These are phyloP conservation scores for Drosophila cognata DNA, from an alignment of 2,888 invertebrate genomes.

Conservation along the genomic window DNA sequence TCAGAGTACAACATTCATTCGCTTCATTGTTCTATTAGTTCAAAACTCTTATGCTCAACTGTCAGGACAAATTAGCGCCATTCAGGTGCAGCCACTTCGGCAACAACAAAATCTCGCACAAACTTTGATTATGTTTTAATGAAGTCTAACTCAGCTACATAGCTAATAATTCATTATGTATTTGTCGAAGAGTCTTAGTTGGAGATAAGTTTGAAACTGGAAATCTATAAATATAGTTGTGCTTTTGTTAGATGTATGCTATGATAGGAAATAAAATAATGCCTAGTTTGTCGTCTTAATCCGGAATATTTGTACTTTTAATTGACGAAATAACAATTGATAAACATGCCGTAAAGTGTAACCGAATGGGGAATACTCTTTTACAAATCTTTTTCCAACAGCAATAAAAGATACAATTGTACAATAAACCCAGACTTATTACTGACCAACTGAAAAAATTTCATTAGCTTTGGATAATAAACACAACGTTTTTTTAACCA, in stretches of 20 bases:
- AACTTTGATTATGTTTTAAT: constrained; percentile 41
- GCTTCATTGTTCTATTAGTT: constrained; percentile 47
- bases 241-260: neutral
- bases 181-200: neutral
- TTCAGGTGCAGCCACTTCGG: constrained; percentile 22
- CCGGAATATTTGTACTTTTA: neutral
- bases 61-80: constrained; percentile 54
- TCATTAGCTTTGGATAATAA: too few relatives aligned
- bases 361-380: neutral
- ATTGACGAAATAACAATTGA: neutral
- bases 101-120: constrained; percentile 13
- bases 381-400: too few relatives aligned
- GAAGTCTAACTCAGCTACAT: constrained; percentile 2
- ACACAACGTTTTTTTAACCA: too few relatives aligned
- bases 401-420: neutral
- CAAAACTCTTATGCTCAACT: constrained; percentile 39
- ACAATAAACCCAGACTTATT: neutral
- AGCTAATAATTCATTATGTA: constrained; percentile 7
- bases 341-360: neutral
- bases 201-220: neutral
- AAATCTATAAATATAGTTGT: neutral
- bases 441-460: too few relatives aligned
- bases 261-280: neutral
- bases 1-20: constrained; percentile 8
- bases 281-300: neutral